A percentile compares a stretch with the other conserved stretches of the same genome.
Evolutionary conservation across 2,888 invertebrate genomes (phyloP).

Genomic region (Perizoma affinitatum): DNA sequence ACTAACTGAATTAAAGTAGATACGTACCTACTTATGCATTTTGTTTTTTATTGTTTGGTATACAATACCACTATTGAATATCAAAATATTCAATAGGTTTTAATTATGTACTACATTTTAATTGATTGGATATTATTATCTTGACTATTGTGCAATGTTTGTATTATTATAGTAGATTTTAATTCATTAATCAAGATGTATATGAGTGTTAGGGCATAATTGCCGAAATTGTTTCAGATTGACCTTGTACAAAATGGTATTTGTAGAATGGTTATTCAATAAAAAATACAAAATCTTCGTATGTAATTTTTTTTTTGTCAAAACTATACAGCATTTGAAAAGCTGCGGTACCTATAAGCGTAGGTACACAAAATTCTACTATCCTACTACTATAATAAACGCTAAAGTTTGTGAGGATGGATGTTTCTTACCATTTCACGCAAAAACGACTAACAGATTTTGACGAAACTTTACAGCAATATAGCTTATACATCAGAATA

Average conservation of each 20-base stretch:
- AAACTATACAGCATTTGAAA: no score
- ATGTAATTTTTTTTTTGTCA: slow-evolving; percentile 7
- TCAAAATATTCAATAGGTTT: slow-evolving; percentile 24
- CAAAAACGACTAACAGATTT: no score
- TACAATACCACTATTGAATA: slow-evolving; percentile 45
- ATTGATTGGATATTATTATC: slow-evolving; percentile 20
- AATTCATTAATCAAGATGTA: slow-evolving; percentile 57
- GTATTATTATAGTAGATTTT: slow-evolving; percentile 36
- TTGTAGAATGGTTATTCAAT: slow-evolving; percentile 74
- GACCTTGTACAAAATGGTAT: slow-evolving; percentile 74
- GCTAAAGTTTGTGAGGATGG: no score
- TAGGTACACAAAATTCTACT: no score
- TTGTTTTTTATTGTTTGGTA: slow-evolving; percentile 43
- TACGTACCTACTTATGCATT: slow-evolving; percentile 29
- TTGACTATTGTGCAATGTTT: slow-evolving; percentile 25
- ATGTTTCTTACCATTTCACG: no score
- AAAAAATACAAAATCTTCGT: slow-evolving; percentile 44
- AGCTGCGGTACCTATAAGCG: no score
- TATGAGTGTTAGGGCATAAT: slow-evolving; percentile 74
- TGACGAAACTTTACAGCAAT: no score
- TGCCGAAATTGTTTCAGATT: slow-evolving; percentile 70
- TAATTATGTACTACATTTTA: slow-evolving; percentile 29
- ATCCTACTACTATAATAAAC: no score
- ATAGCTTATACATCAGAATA: no score
- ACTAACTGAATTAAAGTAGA: no score